Evolutionary conservation across 2,797 vertebrate species (phyloP).

Genomic region (Spinus pinus): DNA sequence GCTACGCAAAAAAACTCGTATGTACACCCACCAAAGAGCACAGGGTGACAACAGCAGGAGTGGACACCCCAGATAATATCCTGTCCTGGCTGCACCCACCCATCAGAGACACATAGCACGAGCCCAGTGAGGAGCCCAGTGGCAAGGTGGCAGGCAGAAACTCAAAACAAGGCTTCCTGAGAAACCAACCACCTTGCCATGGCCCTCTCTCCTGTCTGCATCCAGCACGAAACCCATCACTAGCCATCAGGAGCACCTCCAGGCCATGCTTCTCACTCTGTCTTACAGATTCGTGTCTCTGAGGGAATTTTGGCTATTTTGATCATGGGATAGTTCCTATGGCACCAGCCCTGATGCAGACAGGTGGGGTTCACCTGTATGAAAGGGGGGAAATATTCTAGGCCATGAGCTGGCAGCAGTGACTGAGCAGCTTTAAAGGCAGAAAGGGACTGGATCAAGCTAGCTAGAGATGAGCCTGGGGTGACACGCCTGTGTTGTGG

Average conservation of each 20-base stretch:
- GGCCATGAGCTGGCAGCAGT: neutral
- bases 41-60: neutral
- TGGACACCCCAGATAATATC: neutral
- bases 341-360: neutral
- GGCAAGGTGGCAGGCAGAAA: neutral
- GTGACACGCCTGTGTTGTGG: accelerated
- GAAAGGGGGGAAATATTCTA: neutral
- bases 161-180: neutral
- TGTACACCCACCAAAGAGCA: neutral
- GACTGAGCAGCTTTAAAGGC: neutral
- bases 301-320: neutral
- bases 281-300: neutral
- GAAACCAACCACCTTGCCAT: accelerated
- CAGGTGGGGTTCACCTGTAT: neutral
- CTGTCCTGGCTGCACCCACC: accelerated
- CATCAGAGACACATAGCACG: neutral
- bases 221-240: neutral
- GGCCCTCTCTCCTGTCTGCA: too few relatives aligned
- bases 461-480: neutral
- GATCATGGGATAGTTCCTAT: neutral
- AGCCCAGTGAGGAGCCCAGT: neutral
- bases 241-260: neutral
- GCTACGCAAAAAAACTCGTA: accelerated
- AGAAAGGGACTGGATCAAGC: neutral
- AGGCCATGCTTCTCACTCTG: neutral